Conservation (phyloP, 2,888 invertebrate genomes). For the Chouioia cunea region DNA sequence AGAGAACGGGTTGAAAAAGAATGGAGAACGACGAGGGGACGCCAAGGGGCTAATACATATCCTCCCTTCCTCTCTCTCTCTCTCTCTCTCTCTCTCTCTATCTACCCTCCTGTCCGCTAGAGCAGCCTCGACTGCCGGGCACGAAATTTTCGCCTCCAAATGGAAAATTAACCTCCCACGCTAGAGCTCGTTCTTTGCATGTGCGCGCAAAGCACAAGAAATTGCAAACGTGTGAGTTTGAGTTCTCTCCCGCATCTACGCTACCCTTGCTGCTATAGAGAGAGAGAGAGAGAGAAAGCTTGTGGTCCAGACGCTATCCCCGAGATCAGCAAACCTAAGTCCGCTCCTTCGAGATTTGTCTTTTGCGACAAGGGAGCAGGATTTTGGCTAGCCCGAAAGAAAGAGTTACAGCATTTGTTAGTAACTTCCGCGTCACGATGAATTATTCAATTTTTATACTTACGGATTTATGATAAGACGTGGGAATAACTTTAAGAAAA, state of each 20-base stretch:
- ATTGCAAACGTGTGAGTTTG: constrained; percentile 6
- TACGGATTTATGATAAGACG: background rate
- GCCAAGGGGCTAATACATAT: constrained; percentile 58
- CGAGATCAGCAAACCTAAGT: too few relatives aligned
- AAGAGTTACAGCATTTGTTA: too few relatives aligned
- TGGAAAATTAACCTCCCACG: constrained; percentile 57
- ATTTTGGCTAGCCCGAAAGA: too few relatives aligned
- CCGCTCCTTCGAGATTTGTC: constrained; percentile 30
- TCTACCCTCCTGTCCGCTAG: background rate
- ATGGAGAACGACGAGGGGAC: constrained; percentile 47
- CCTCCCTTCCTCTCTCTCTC: constrained; percentile 21
- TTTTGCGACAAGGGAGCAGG: background rate
- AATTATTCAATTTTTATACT: background rate
- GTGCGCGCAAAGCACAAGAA: constrained; percentile 34
- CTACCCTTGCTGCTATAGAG: constrained; percentile 11
- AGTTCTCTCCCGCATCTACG: background rate
- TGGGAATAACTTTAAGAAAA: too few relatives aligned
- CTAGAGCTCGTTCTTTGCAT: constrained; percentile 24
- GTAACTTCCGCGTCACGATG: too few relatives aligned
- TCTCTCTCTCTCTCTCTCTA: too few relatives aligned
- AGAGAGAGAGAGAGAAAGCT: too few relatives aligned
- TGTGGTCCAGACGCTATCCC: too few relatives aligned
- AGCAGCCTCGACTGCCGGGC: constrained; percentile 45
- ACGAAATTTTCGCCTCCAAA: constrained; percentile 57
- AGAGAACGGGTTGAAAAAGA: constrained; percentile 51